Evolutionary conservation across 1,140 invertebrate genomes (phyloP), one percentile per base, ranked within the genome.

Genomic region (Lepidurus couesii): DNA sequence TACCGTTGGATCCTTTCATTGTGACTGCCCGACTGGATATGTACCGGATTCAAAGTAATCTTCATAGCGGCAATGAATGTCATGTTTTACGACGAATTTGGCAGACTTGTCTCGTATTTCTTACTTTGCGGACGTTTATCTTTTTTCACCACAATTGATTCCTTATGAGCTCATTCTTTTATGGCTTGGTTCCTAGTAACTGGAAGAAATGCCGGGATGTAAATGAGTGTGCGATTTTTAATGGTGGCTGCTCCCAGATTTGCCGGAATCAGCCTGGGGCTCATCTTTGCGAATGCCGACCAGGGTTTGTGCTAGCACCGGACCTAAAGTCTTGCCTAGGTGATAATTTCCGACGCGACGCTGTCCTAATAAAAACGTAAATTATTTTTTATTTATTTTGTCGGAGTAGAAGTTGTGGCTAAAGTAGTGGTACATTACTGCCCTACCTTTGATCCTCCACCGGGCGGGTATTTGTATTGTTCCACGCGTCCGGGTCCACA

Each of bases 221-320:
- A 1, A 84, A 89, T 80, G 88, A 89, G 81, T 89, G 88, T 81
- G 76, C 78, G 8, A 80, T 81, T 16, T 81, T 84, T 44, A 87
- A 87, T 75, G 88, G 87, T 24, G 86, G 86, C 6, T 89, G 88
- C 81, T 86, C 84, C 77, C 84, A 89, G 79, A 81, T 82, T n/a
- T 89, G 88, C 81, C 81, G 85, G 44, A 89, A 89, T 80, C 85
- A 84, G n/a, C 82, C 84, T 16, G 88, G 88, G 10, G 85, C 86
- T 75, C 88, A 85, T 81, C 85, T 85, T 77, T 89, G 88, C 82
- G 83, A 84, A 24, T 88, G 84, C 74, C 82, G 82, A 7, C 65
- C 65, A 45, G 83, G 84, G 1, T 83, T 82, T 75, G 53, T 81
- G 77, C 81, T 82, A 81, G 82, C 42, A 84, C 82, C 80, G 42